These are phyloP conservation scores for Lates calcarifer DNA, from an alignment of 2,113 vertebrate genomes.

Conservation along the genomic window DNA sequence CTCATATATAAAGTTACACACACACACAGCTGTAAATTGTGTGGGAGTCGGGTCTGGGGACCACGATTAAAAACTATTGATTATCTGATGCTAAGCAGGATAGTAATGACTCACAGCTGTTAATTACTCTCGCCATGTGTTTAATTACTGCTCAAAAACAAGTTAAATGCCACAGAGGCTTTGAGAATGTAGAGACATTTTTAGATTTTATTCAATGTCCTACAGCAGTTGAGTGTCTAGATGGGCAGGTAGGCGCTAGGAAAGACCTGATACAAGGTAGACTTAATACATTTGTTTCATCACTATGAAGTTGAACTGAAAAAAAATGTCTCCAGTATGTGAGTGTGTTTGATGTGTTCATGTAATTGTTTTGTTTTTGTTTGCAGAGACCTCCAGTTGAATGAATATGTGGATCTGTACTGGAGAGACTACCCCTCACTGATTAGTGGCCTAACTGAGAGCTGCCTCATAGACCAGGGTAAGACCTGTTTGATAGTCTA, in stretches of 20 bases:
- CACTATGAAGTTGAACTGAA: neutral
- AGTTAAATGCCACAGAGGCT: conserved; percentile 53
- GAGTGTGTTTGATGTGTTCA: neutral
- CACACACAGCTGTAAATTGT: neutral
- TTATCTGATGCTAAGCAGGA: conserved; percentile 42
- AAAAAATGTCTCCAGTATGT: neutral
- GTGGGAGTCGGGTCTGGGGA: neutral
- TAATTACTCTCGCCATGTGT: conserved; percentile 48
- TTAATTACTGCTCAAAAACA: conserved; percentile 33
- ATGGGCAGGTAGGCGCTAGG: neutral
- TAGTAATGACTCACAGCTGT: conserved; percentile 33
- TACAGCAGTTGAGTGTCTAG: neutral
- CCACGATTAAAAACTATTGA: conserved; percentile 72
- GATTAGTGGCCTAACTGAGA: conserved; percentile 88
- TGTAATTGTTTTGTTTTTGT: conserved; percentile 51
- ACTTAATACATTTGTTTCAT: neutral
- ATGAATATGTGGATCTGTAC: conserved; percentile 94
- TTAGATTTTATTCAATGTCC: conserved; percentile 20
- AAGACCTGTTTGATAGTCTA: conserved; percentile 61
- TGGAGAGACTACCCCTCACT: conserved; percentile 94
- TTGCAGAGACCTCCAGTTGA: conserved; percentile 92
- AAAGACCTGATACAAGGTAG: neutral
- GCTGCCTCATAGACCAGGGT: conserved; percentile 91
- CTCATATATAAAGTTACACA: no score
- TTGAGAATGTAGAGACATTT: conserved; percentile 27